These are phyloP conservation scores for Penaeus indicus DNA, from an alignment of 1,140 invertebrate species.

Conservation along the genomic window DNA sequence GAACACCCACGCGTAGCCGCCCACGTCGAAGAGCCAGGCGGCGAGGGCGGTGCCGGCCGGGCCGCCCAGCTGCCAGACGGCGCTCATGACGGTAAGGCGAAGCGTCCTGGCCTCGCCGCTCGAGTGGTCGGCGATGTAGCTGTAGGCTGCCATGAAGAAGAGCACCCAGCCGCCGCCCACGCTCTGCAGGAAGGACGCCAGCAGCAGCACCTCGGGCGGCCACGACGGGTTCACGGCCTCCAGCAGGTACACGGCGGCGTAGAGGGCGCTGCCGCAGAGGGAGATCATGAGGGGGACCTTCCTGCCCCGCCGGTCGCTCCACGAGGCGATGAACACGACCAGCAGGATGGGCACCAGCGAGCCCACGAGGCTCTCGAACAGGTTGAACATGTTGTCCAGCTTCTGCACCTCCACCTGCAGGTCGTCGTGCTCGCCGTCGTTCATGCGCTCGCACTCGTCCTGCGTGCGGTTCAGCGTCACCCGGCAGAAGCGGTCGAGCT, in stretches of 20 bases:
- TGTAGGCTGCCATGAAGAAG: conserved; percentile 23
- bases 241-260: conserved; percentile 3
- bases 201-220: conserved; percentile 27
- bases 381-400: background rate
- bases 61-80: conserved; percentile 4
- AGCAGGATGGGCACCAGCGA: conserved; percentile 15
- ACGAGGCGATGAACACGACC: conserved; percentile 14
- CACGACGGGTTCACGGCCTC: background rate
- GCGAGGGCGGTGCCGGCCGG: background rate
- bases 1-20: conserved; percentile 7
- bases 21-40: background rate
- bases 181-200: conserved; percentile 23
- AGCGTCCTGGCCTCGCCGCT: background rate
- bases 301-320: conserved; percentile 29
- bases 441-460: background rate
- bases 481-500: conserved; percentile 26
- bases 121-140: conserved; percentile 23
- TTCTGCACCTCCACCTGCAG: conserved; percentile 7
- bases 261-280: background rate
- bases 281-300: background rate
- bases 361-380: background rate
- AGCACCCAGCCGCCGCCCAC: conserved; percentile 8
- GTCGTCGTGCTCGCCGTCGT: background rate
- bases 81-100: conserved; percentile 6
- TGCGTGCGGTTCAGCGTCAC: background rate